These are phyloP conservation scores for Tetrao urogallus DNA, from an alignment of 2,113 vertebrate species.

Conservation along the genomic window DNA sequence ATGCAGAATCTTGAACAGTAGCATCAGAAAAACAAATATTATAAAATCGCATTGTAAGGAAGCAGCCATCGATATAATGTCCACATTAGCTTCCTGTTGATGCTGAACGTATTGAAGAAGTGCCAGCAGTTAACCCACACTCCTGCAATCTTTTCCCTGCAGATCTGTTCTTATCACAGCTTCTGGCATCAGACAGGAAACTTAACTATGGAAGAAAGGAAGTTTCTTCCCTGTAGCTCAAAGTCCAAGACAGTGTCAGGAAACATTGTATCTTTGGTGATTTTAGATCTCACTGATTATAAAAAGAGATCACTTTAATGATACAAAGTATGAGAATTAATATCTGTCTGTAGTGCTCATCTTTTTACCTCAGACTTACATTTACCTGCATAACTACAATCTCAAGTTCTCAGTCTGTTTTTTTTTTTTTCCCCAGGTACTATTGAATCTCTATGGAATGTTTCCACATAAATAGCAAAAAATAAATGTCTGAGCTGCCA, in stretches of 20 bases:
- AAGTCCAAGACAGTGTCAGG: slow-evolving; percentile 68
- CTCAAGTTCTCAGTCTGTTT: slow-evolving; percentile 9
- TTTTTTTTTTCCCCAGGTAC: background rate
- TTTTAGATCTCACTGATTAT: slow-evolving; percentile 59
- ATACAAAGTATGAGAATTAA: background rate
- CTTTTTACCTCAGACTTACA: background rate
- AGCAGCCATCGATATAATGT: slow-evolving; percentile 81
- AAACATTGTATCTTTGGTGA: slow-evolving; percentile 67
- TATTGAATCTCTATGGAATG: background rate
- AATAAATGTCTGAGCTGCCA: background rate
- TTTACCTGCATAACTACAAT: background rate
- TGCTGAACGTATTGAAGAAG: slow-evolving; percentile 77
- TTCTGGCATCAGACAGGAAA: slow-evolving; percentile 80
- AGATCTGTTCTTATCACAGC: slow-evolving; percentile 78
- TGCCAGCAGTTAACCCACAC: slow-evolving; percentile 73
- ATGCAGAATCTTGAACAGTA: slow-evolving; percentile 72
- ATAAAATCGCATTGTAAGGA: slow-evolving; percentile 80
- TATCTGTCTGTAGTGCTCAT: background rate
- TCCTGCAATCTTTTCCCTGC: slow-evolving; percentile 78
- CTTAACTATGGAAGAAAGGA: slow-evolving; percentile 77
- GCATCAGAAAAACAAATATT: slow-evolving; percentile 77
- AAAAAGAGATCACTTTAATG: slow-evolving; percentile 46
- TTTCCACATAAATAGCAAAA: background rate
- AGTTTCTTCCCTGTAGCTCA: slow-evolving; percentile 75
- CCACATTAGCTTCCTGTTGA: slow-evolving; percentile 84